Conservation (phyloP, 2,113 vertebrate genomes). For the Polyodon spathula region DNA sequence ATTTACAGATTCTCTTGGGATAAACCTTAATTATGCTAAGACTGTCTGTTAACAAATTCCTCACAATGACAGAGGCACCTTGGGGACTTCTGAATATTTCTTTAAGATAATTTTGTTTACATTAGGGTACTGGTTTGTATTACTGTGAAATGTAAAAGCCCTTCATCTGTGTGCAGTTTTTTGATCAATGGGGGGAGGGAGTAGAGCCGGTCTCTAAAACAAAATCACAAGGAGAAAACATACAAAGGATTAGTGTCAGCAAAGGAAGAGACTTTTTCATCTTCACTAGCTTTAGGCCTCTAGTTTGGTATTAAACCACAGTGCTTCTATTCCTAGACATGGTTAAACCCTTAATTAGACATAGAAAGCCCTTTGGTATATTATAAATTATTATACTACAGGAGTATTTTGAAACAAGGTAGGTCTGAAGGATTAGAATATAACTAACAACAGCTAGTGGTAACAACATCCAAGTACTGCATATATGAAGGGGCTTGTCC, state of each 20-base stretch:
- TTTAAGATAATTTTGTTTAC: conserved; percentile 1
- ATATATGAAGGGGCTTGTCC: no score
- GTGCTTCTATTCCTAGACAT: not conserved
- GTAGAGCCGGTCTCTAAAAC: not conserved
- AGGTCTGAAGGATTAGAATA: no score
- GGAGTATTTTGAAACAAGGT: no score
- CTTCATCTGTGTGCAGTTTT: no score
- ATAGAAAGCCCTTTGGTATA: not conserved
- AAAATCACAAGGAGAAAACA: not conserved
- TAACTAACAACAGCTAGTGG: no score
- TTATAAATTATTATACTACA: not conserved
- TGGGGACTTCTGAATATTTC: not conserved
- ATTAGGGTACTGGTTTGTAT: not conserved
- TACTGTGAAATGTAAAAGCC: not conserved
- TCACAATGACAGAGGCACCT: not conserved
- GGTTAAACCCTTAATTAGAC: not conserved
- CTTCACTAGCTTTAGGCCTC: not conserved
- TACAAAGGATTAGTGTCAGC: not conserved
- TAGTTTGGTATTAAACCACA: not conserved
- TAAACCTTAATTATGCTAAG: not conserved
- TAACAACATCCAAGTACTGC: no score
- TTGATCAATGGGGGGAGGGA: not conserved
- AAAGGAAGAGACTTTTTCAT: not conserved
- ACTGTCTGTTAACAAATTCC: not conserved
- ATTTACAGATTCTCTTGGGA: not conserved